phyloP scores from a whole-genome alignment of 1,140 invertebrate species.

The Ganaspis sp. region DNA sequence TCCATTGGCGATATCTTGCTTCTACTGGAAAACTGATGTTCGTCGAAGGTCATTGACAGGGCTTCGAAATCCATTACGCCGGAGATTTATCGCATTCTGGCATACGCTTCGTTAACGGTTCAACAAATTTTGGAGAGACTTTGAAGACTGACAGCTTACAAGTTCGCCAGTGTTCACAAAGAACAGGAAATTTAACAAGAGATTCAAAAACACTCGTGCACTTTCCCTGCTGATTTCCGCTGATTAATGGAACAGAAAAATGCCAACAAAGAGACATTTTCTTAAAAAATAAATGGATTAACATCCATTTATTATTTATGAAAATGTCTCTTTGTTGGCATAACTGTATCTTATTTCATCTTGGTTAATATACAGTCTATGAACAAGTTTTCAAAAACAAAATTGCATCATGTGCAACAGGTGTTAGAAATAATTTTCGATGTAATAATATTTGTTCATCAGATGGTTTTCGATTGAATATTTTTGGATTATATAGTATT shows the following conservation, averaged over 20 bases:
- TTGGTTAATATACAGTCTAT: too few species aligned
- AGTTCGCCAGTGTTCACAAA: slow-evolving; percentile 33
- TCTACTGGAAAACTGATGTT: not conserved
- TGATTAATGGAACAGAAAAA: not conserved
- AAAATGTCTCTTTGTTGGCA: too few species aligned
- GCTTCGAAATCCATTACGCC: slow-evolving; percentile 16
- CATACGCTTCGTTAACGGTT: slow-evolving; percentile 26
- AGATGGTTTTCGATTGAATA: too few species aligned
- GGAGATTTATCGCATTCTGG: slow-evolving; percentile 37
- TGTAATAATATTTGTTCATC: too few species aligned
- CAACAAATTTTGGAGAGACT: slow-evolving; percentile 28
- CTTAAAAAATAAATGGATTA: too few species aligned
- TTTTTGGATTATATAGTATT: too few species aligned
- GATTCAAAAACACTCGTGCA: not conserved
- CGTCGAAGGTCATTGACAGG: slow-evolving; percentile 26
- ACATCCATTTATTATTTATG: too few species aligned
- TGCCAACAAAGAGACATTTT: too few species aligned
- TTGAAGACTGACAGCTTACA: slow-evolving; percentile 34
- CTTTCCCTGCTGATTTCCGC: slow-evolving; percentile 32
- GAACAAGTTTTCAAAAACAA: too few species aligned
- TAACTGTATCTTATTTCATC: too few species aligned
- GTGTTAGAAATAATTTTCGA: too few species aligned
- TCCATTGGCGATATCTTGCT: not conserved
- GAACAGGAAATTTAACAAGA: slow-evolving; percentile 19
- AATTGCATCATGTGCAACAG: too few species aligned